Conservation (phyloP, 2,888 invertebrate species). For the Thereva unica region DNA sequence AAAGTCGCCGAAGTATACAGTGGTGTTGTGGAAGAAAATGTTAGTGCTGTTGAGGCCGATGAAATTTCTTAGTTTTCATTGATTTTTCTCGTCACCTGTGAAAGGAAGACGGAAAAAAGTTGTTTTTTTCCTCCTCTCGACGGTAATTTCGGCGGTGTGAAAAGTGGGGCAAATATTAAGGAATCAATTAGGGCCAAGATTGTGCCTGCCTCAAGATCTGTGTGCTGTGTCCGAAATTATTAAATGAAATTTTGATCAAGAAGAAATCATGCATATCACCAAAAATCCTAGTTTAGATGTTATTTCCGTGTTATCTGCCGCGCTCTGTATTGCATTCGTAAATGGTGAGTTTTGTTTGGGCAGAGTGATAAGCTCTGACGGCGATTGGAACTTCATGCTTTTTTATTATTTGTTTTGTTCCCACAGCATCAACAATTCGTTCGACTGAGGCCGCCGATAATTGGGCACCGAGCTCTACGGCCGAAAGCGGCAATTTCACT, state of each 20-base stretch:
- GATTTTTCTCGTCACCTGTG: constrained; percentile 37
- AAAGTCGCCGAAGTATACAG: too few species aligned
- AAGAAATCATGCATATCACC: constrained; percentile 39
- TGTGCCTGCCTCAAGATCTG: constrained; percentile 14
- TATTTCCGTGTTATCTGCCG: constrained; percentile 8
- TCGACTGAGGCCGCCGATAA: constrained; percentile 12
- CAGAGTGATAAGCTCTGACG: not conserved
- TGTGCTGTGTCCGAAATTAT: not conserved
- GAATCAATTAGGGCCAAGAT: not conserved
- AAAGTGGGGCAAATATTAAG: constrained; percentile 6
- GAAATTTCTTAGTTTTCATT: constrained; percentile 31
- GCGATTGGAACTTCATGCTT: not conserved
- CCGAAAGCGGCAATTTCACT: constrained; percentile 3
- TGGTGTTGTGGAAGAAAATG: constrained; percentile 1
- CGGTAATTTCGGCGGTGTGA: not conserved
- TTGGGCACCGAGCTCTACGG: constrained; percentile 10
- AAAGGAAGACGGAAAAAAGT: constrained; percentile 13
- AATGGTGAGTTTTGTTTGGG: constrained; percentile 35
- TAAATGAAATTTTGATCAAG: not conserved
- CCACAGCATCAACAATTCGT: constrained; percentile 36
- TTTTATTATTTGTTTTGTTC: constrained; percentile 16
- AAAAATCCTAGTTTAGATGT: constrained; percentile 20
- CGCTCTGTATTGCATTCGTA: constrained; percentile 24
- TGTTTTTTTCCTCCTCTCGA: constrained; percentile 1
- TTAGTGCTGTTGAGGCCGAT: not conserved